These are phyloP conservation scores for Synanthedon tipuliformis DNA, from an alignment of 2,888 invertebrate species.

Conservation along the genomic window DNA sequence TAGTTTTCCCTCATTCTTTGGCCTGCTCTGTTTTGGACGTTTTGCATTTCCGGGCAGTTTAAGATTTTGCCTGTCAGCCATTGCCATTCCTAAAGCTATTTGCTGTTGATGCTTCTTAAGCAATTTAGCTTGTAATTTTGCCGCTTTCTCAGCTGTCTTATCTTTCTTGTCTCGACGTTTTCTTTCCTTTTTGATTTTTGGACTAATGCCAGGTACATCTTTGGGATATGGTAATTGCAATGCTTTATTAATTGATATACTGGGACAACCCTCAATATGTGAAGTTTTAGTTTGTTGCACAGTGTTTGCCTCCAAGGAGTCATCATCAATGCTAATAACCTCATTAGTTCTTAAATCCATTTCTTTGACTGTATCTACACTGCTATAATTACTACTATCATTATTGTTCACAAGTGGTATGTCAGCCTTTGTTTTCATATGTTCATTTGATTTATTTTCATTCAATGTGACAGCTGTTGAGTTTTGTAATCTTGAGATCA, in stretches of 20 bases:
- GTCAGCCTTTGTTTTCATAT: constrained; percentile 41
- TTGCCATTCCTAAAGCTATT: constrained; percentile 50
- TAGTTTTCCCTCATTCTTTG: constrained; percentile 53
- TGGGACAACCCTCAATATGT: constrained; percentile 33
- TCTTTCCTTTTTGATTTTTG: constrained; percentile 71
- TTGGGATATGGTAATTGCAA: constrained; percentile 59
- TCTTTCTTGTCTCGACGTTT: constrained; percentile 67
- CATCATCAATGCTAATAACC: constrained; percentile 62
- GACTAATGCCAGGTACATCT: constrained; percentile 66
- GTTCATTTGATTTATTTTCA: constrained; percentile 34
- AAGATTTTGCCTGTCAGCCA: constrained; percentile 45
- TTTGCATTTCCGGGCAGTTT: constrained; percentile 36
- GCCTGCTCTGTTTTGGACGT: constrained; percentile 45
- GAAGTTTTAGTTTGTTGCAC: constrained; percentile 24
- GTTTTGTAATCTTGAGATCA: constrained; percentile 61
- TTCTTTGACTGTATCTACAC: constrained; percentile 61
- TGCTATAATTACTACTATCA: constrained; percentile 61
- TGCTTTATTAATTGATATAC: constrained; percentile 56
- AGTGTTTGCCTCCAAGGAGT: constrained; percentile 47
- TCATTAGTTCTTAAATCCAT: constrained; percentile 63
- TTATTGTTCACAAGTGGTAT: constrained; percentile 62
- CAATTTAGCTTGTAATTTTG: constrained; percentile 57
- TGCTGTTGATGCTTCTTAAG: constrained; percentile 60
- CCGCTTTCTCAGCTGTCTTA: constrained; percentile 32
- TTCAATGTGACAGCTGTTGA: constrained; percentile 33